phyloP scores from a whole-genome alignment of 2,888 invertebrate species.

The Oscheius sp. region DNA sequence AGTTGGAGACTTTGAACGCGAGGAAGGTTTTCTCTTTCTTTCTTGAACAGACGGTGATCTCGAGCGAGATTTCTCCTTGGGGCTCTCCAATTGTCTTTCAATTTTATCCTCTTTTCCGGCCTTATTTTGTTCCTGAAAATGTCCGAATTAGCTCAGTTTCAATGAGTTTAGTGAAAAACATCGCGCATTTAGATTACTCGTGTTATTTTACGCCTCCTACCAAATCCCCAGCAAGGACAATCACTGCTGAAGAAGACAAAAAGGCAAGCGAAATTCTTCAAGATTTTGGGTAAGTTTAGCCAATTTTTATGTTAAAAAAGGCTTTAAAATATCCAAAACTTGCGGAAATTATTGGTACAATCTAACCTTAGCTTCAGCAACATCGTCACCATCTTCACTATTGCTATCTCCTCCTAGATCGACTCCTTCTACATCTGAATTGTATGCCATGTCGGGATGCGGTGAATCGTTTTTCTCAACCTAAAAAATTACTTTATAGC shows the following conservation, averaged over 20 bases:
- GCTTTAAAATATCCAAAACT: background rate
- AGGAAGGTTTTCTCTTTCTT: background rate
- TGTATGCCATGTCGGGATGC: background rate
- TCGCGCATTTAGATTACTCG: background rate
- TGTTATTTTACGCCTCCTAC: conserved; percentile 2
- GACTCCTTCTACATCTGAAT: background rate
- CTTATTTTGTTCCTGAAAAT: conserved; percentile 17
- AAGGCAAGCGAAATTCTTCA: background rate
- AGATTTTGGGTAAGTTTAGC: background rate
- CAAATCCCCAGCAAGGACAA: background rate
- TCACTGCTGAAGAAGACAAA: conserved; percentile 1
- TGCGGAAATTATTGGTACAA: background rate
- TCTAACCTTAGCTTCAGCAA: conserved; percentile 6
- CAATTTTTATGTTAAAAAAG: background rate
- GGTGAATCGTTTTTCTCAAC: background rate
- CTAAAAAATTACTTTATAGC: background rate
- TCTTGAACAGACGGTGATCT: too few relatives aligned
- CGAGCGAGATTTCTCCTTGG: too few relatives aligned
- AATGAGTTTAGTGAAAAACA: background rate
- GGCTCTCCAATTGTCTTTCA: background rate
- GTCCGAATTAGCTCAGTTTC: background rate
- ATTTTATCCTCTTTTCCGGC: conserved; percentile 26
- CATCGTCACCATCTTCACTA: conserved; percentile 4
- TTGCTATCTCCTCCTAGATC: background rate
- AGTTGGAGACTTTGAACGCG: too few relatives aligned